Conservation (phyloP, 1,140 invertebrate species). For the Dendroctonus valens region DNA sequence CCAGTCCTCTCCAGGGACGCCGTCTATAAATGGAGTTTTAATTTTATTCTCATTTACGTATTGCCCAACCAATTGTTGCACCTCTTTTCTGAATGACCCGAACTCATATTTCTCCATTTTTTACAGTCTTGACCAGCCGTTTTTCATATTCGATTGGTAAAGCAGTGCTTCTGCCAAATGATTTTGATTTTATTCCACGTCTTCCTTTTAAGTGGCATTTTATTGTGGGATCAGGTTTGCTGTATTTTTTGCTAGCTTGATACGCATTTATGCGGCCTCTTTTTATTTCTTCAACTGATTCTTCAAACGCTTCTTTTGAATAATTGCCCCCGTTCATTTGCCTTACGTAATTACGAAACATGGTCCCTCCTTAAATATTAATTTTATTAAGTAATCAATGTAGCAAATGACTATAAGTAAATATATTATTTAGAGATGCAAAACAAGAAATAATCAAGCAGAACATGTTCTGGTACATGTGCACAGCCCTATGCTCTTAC, state of each 20-base stretch:
- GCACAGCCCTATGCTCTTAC: not conserved
- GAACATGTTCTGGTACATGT: not conserved
- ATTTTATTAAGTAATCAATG: not conserved
- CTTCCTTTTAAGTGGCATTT: no score
- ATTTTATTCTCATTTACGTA: conserved; percentile 45
- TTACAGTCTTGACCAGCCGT: conserved; percentile 30
- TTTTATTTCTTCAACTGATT: no score
- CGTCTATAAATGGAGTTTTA: conserved; percentile 46
- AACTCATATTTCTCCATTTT: conserved; percentile 47
- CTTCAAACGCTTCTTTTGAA: no score
- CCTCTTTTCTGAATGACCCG: conserved; percentile 44
- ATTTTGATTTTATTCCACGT: no score
- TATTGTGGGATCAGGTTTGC: no score
- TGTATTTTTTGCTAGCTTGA: no score
- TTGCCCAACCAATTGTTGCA: conserved; percentile 40
- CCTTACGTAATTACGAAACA: conserved; percentile 26
- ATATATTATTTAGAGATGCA: not conserved
- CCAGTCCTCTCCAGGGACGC: conserved; percentile 48
- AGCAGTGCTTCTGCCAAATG: no score
- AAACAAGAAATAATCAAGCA: no score
- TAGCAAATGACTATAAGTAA: not conserved
- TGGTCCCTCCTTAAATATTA: conserved; percentile 7
- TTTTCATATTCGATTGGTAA: no score
- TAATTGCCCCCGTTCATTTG: no score
- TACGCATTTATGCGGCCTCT: no score